Base-by-base conservation (phyloP, 1,140 invertebrate species). In the Whitmania pigra region DNA sequence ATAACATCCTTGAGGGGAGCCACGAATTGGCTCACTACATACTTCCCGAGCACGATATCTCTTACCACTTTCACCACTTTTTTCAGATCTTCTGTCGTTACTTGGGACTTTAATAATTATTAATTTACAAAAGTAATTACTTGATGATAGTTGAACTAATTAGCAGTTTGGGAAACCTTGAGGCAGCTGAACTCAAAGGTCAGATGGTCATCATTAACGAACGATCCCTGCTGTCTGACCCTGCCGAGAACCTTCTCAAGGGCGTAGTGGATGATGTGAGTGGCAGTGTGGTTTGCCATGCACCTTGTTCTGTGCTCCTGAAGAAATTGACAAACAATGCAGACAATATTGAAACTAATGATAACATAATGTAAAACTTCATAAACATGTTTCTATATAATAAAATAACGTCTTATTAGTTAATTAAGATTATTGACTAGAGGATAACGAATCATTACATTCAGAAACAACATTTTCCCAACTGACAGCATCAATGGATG, bases 251-350 rank as follows among this genome's bases (percentile, higher is more conserved):
- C 91, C 80, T 88, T 87, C 69, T 94, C 85, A 53, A 99, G 84
- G 43, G 92, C 92, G 84, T 90, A 93, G 84, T 99, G 99, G 0
- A 99, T 84, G 68, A 94, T 87, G 83, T 99, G 97, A 0, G 97
- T 99, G 31, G 92, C 97, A 27, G 96, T 99, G 78, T 99, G 97
- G 83, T 99, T 99, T 78, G 92, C 95, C 97, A 99, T 99, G 31
- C 98, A 75, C 25, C 76, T 69, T 71, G 73, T 73, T 72, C 82
- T 27, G 18, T 31, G 29, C 3, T 27, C 25, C 71, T 71, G 53
- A 49, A 15, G 43, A 49, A 49, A 49, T 3, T 13, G 13, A 49
- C 43, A 49, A 49, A 6, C 31, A 36, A 36, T 6, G 31, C 2
- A 49, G 15, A 11, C 43, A 49, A 49, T 49, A 49, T 11, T 36